Percentiles rank a stretch among this genome's conserved stretches.
These are phyloP conservation scores for Octonoba sinensis DNA, from an alignment of 2,888 invertebrate genomes.

Conservation along the genomic window DNA sequence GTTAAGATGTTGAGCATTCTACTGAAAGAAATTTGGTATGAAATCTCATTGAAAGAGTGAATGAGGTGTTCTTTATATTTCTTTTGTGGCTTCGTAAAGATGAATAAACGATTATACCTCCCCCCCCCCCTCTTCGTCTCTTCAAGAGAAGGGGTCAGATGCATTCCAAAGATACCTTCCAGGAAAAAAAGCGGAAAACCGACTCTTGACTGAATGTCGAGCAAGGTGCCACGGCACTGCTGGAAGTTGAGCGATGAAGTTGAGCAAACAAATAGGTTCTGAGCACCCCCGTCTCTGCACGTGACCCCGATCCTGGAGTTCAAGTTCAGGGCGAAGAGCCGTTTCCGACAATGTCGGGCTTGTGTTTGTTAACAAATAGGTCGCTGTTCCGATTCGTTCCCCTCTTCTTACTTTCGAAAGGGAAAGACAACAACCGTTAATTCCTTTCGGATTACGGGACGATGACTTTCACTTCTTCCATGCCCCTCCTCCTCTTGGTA, in stretches of 20 bases:
- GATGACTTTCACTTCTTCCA: constrained; percentile 6
- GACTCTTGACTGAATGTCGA: constrained; percentile 29
- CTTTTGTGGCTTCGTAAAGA: not conserved
- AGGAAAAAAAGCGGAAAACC: constrained; percentile 13
- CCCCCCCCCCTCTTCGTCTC: constrained; percentile 7
- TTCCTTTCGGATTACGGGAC: not conserved
- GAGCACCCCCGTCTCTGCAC: not conserved
- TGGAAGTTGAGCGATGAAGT: too few relatives aligned
- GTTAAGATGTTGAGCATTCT: too few relatives aligned
- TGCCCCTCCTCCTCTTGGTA: not conserved
- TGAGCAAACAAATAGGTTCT: too few relatives aligned
- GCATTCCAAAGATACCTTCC: constrained; percentile 46
- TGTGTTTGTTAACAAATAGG: constrained; percentile 35
- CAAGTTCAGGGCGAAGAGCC: constrained; percentile 39
- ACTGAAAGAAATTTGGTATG: too few relatives aligned
- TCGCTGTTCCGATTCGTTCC: constrained; percentile 25
- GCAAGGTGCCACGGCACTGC: constrained; percentile 26
- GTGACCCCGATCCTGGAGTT: constrained; percentile 41
- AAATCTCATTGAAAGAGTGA: too few relatives aligned
- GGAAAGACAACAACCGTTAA: too few relatives aligned
- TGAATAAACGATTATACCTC: constrained; percentile 22
- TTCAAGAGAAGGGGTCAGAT: constrained; percentile 41
- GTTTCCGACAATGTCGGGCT: constrained; percentile 31
- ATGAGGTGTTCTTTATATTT: not conserved
- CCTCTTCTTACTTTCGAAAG: not conserved